A percentile compares a stretch with the other conserved stretches of the same genome.
Conservation (phyloP, 2,888 invertebrate species). For the Conus canariensis region DNA sequence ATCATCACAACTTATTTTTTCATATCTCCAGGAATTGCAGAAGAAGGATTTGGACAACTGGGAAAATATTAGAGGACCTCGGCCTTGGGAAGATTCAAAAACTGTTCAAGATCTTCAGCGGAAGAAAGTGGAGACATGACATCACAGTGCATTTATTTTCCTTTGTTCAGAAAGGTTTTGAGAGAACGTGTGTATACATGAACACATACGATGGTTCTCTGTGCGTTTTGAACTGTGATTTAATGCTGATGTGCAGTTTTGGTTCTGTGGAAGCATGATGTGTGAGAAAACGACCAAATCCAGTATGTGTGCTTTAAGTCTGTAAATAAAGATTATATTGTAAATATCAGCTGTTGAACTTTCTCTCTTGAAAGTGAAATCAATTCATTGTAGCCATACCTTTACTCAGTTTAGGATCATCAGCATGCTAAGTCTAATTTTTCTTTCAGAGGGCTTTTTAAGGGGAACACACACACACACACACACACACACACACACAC, state of each 20-base stretch:
- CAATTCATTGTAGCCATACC: neutral
- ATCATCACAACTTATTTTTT: neutral
- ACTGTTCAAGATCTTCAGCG: constrained; percentile 61
- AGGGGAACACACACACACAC: too few relatives aligned
- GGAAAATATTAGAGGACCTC: constrained; percentile 90
- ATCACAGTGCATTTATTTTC: neutral
- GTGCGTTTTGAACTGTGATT: neutral
- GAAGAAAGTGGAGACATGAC: constrained; percentile 28
- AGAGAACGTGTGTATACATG: neutral
- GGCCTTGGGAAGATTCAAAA: constrained; percentile 88
- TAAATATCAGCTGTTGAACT: too few relatives aligned
- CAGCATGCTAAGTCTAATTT: too few relatives aligned
- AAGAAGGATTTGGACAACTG: constrained; percentile 88
- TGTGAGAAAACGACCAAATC: too few relatives aligned
- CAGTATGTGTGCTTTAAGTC: too few relatives aligned
- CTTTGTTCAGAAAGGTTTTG: neutral
- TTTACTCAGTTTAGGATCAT: too few relatives aligned
- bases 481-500: too few relatives aligned
- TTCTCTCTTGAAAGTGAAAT: neutral
- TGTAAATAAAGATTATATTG: too few relatives aligned
- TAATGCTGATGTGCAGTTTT: too few relatives aligned
- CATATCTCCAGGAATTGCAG: constrained; percentile 58
- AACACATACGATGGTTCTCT: too few relatives aligned
- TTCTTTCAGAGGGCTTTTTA: too few relatives aligned
- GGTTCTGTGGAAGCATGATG: too few relatives aligned